Conservation (phyloP, 1,140 invertebrate genomes). For the Micrasema longulum region DNA sequence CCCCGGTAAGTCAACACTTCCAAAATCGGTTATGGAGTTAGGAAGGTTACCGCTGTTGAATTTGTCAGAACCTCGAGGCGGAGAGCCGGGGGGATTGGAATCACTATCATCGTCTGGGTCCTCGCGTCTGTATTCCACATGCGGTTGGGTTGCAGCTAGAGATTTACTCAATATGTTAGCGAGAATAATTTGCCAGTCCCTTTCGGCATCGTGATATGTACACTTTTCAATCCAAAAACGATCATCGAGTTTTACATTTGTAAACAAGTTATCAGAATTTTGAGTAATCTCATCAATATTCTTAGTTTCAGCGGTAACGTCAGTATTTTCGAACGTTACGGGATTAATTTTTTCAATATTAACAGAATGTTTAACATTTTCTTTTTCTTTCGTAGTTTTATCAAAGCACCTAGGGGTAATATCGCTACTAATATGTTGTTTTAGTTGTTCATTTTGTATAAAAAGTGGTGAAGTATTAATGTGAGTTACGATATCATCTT, state of each 20-base stretch:
- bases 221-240: conserved; percentile 73
- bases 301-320: too few species aligned
- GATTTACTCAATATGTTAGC: conserved; percentile 63
- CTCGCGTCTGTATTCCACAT: conserved; percentile 64
- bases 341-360: too few species aligned
- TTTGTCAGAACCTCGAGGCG: conserved; percentile 57
- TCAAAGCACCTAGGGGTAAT: too few species aligned
- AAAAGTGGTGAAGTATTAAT: too few species aligned
- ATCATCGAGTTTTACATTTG: conserved; percentile 66
- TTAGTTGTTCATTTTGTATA: too few species aligned
- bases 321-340: too few species aligned
- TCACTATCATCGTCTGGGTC: conserved; percentile 71
- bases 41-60: conserved; percentile 51
- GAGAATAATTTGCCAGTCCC: conserved; percentile 67
- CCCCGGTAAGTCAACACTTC: conserved; percentile 79
- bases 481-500: too few species aligned
- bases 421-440: too few species aligned
- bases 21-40: conserved; percentile 72
- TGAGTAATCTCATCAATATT: too few species aligned
- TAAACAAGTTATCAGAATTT: conserved; percentile 11
- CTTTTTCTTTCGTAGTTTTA: too few species aligned
- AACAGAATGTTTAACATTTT: too few species aligned
- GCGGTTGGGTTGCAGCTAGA: conserved; percentile 58
- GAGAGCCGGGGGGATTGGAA: conserved; percentile 69
- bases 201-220: conserved; percentile 74